Evolutionary conservation across 2,113 vertebrate genomes (phyloP).

Genomic region (Prionailurus bengalensis): DNA sequence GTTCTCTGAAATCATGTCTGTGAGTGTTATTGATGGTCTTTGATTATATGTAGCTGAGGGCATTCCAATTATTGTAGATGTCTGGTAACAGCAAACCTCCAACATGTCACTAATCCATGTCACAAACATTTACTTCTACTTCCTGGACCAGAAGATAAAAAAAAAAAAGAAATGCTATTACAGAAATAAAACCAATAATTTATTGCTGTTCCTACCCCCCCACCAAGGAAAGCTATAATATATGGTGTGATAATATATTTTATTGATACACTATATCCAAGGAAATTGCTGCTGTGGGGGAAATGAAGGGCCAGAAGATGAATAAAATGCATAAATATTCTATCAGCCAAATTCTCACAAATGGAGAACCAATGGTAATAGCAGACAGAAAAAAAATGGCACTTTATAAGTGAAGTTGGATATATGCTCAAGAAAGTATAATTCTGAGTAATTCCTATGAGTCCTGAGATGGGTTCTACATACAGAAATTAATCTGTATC

Average conservation of each 20-base stretch:
- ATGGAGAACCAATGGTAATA: not conserved
- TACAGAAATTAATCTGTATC: not conserved
- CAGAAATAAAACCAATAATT: not conserved
- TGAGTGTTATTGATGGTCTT: not conserved
- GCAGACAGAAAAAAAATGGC: not conserved
- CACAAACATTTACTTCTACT: not conserved
- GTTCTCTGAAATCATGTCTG: not conserved
- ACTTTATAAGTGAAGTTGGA: not conserved
- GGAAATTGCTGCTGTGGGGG: not conserved
- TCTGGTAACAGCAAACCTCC: not conserved
- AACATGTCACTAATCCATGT: not conserved
- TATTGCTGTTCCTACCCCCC: not conserved
- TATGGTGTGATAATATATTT: not conserved
- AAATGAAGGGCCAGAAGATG: not conserved
- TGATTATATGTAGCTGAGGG: not conserved
- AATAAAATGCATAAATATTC: not conserved
- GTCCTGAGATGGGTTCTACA: not conserved
- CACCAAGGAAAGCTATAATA: not conserved
- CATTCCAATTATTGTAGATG: no score
- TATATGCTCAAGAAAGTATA: not conserved
- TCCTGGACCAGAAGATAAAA: not conserved
- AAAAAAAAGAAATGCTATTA: not conserved
- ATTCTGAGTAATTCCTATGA: not conserved
- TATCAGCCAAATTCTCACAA: conserved; percentile 1
- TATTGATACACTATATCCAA: not conserved